Evolutionary conservation across 1,140 invertebrate species (phyloP), one percentile per base, ranked within the genome.

Genomic region (Diplogasteroides magnus): DNA sequence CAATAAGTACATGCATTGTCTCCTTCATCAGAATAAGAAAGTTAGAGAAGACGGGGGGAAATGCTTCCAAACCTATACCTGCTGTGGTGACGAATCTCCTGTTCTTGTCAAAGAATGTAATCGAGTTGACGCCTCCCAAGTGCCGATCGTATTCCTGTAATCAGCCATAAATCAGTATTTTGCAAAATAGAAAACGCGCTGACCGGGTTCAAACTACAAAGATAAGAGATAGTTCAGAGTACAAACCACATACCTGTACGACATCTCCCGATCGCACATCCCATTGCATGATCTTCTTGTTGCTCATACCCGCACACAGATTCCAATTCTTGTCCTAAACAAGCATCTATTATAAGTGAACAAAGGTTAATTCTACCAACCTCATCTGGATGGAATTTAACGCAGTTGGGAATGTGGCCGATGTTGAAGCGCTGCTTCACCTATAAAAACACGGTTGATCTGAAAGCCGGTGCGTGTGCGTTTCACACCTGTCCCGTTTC

Each of bases 41-140:
- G 37, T 48, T 48, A 11, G 37, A 48, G 19, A 48, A 11, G 6
- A 19, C 19, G 37, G 19, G 37, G 19, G 37, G 19, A 48, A 48
- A 48, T 48, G 19, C 6, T 48, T 48, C 6, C 6, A 6, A 19
- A 48, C 6, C 6, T 19, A 11, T 11, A 48, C 37, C 37, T 11
- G 37, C 37, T 6, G 37, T 48, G 37, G 93, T 94, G 0, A 98
- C 94, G 86, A 98, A 98, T 80, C 95, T 85, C 64, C 95, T 86
- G 85, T 98, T 97, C 78, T 97, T 93, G 86, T 99, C 97, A 19
- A 99, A 94, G 86, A 99, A 98, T 2, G 95, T 98, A 73, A 99
- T 97, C 0, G 93, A 91, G 84, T 98, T 99, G 0, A 99, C 94
- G 25, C 96, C 93, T 25, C 95, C 96, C 64, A 99, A 88, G 88